Evolutionary conservation across 2,888 invertebrate genomes (phyloP).

Genomic region (Tenodera sinensis): DNA sequence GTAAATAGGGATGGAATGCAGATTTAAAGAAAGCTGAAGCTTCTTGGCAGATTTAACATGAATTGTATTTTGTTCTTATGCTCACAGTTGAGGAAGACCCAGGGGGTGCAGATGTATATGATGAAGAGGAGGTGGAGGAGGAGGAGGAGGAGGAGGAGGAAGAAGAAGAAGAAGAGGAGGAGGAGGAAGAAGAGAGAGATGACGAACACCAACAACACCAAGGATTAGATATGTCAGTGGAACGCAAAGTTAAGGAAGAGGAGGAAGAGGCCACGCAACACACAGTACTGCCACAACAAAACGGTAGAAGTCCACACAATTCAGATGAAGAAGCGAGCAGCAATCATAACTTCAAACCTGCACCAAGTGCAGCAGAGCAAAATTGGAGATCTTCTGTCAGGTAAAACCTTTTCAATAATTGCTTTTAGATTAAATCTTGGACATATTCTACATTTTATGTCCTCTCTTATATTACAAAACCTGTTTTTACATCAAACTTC

Average conservation of each 20-base stretch:
- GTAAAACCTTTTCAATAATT: neutral
- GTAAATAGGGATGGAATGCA: too few relatives aligned
- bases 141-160: neutral
- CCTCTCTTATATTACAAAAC: too few relatives aligned
- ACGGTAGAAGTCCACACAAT: slow-evolving; percentile 21
- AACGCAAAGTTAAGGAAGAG: neutral
- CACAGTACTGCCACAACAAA: slow-evolving; percentile 1
- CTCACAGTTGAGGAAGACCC: neutral
- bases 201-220: neutral
- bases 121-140: neutral
- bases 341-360: neutral
- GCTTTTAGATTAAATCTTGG: too few relatives aligned
- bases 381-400: neutral
- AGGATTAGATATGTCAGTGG: slow-evolving; percentile 27
- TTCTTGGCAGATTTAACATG: too few relatives aligned
- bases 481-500: too few relatives aligned
- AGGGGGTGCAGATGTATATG: neutral
- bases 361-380: neutral
- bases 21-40: too few relatives aligned
- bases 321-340: neutral
- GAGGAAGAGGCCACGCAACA: neutral
- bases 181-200: neutral
- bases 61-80: neutral
- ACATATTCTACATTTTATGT: too few relatives aligned
- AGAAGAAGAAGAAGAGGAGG: neutral